A percentile compares a stretch with the other conserved stretches of the same genome.
Conservation (phyloP, 2,113 vertebrate species). For the Marmota flaviventris region DNA sequence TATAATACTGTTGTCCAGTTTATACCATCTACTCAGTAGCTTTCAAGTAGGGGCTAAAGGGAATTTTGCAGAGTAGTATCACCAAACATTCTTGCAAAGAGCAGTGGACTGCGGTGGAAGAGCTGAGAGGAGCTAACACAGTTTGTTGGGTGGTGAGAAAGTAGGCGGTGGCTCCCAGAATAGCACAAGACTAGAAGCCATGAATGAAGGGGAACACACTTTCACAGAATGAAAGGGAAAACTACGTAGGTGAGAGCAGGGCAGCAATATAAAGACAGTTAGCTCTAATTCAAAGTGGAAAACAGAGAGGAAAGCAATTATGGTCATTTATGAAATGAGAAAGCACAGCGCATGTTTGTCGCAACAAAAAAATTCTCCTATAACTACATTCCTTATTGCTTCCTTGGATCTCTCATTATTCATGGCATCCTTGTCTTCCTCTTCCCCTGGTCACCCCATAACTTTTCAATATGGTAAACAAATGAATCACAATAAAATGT, state of each 20-base stretch:
- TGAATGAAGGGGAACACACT: constrained; percentile 50
- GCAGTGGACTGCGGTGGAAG: neutral
- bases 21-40: neutral
- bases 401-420: neutral
- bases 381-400: neutral
- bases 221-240: constrained; percentile 54
- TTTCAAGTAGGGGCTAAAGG: neutral
- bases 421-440: neutral
- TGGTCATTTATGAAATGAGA: constrained; percentile 4
- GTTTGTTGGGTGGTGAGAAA: constrained; percentile 10
- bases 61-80: neutral
- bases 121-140: neutral
- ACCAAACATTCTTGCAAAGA: neutral
- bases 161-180: constrained; percentile 65
- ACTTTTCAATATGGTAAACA: neutral
- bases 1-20: neutral
- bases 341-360: neutral
- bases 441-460: neutral
- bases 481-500: neutral
- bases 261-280: constrained; percentile 22
- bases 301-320: neutral
- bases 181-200: constrained; percentile 55
- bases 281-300: constrained; percentile 38
- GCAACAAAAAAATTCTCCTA: neutral
- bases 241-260: constrained; percentile 47